A percentile compares a stretch with the other conserved stretches of the same genome.
Evolutionary conservation across 2,888 invertebrate genomes (phyloP).

Genomic region (Chrysodeixis includens): DNA sequence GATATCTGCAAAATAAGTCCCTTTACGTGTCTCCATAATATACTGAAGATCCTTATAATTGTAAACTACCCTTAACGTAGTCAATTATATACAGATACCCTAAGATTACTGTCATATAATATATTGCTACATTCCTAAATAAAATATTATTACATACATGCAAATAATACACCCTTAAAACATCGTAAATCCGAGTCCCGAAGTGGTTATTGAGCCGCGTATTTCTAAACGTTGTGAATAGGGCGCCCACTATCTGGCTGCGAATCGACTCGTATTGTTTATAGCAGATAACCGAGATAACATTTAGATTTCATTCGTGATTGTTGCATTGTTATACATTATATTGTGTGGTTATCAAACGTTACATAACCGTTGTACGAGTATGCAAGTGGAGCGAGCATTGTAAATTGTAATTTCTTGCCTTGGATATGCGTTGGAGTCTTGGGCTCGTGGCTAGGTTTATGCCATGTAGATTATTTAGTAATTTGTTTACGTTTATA

Average conservation of each 20-base stretch:
- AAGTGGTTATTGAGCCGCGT: constrained; percentile 38
- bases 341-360: constrained; percentile 45
- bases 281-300: constrained; percentile 66
- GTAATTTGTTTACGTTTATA: not conserved
- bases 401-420: constrained; percentile 9
- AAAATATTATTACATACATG: not conserved
- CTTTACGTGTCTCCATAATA: too few species aligned
- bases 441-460: not conserved
- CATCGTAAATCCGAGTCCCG: constrained; percentile 37
- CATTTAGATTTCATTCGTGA: constrained; percentile 66
- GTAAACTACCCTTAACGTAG: too few species aligned
- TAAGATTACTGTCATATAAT: too few species aligned
- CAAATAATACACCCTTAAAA: constrained; percentile 8
- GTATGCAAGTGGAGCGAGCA: constrained; percentile 15
- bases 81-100: too few species aligned
- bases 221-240: constrained; percentile 29
- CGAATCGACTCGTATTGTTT: constrained; percentile 67
- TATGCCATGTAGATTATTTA: not conserved
- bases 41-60: too few species aligned
- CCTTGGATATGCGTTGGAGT: constrained; percentile 3
- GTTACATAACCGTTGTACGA: constrained; percentile 24
- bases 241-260: constrained; percentile 50
- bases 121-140: too few species aligned
- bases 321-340: constrained; percentile 44
- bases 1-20: too few species aligned